Evolutionary conservation across 2,888 invertebrate genomes (phyloP).

Genomic region (Netelia inedita): DNA sequence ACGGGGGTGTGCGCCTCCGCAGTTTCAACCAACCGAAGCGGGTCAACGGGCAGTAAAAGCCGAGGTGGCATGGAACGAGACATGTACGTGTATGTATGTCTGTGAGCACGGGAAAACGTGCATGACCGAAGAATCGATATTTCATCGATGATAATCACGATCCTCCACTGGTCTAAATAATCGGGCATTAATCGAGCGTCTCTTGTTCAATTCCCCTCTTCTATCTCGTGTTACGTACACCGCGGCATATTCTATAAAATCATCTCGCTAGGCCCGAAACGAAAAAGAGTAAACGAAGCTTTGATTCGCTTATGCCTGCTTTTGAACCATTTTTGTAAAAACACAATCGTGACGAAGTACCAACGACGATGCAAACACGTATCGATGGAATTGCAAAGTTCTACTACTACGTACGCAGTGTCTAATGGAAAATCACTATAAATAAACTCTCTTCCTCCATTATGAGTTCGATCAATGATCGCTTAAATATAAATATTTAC

Average conservation of each 20-base stretch:
- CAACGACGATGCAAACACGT: neutral
- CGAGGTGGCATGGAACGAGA: conserved; percentile 49
- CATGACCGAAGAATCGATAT: conserved; percentile 27
- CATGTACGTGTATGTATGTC: neutral
- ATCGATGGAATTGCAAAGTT: no score
- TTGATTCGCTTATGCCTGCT: neutral
- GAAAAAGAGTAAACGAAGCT: neutral
- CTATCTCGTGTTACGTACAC: neutral
- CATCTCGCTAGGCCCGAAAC: neutral
- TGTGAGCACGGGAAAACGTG: neutral
- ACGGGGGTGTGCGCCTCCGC: conserved; percentile 30
- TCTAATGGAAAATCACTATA: no score
- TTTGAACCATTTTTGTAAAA: no score
- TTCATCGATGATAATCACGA: conserved; percentile 15
- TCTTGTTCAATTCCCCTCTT: neutral
- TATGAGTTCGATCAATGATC: no score
- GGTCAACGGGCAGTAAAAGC: conserved; percentile 64
- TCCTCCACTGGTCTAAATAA: conserved; percentile 32
- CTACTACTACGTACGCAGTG: no score
- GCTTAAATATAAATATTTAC: no score
- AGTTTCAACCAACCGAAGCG: conserved; percentile 49
- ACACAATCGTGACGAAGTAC: no score
- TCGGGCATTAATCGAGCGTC: conserved; percentile 38
- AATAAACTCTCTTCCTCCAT: no score
- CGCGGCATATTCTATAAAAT: conserved; percentile 15